Base-by-base conservation (phyloP, 2,113 vertebrate genomes). In the Sebastes schlegelii region DNA sequence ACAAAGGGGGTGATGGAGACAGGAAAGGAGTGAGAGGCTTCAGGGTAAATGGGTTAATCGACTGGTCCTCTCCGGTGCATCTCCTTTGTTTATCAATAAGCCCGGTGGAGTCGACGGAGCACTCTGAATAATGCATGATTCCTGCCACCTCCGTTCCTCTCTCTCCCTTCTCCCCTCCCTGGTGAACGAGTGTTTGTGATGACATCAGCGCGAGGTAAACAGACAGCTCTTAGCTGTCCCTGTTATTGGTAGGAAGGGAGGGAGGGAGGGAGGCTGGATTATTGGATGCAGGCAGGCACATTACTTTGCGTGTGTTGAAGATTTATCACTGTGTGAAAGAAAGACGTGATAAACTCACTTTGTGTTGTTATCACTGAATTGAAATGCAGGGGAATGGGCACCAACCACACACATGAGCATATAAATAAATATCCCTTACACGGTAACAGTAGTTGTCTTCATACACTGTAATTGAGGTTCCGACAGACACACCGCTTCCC, bases 81-180 rank as follows among this genome's bases (percentile, higher is more conserved):
- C 95, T 95, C 95, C 95, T 97, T 96, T 97, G 95, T 97, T 95
- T 97, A 96, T 97, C 96, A 96, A 96, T 96, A 96, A 92, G 85
- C 93, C 95, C 91, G 89, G 94, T 93, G 95, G 92, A 96, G 95
- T 92, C 84, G 88, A 94, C 94, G 95, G 94, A 89, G 93, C 91
- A 80, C 89, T 94, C 72, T 97, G 97, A 97, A 97, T 97, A 96
- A 97, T 97, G 96, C 96, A 97, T 97, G 92, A 88, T 8, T 80
- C 84, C 82, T 83, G 71, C 82, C 79, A 76, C 80, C 81, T 58
- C 84, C 77, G 82, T 43, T 55, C 74, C 68, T n/a, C 80, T 82
- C 90, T 89, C 66, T 49, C 68, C 64, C 62, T 6, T 48, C 90
- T 93, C 12, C 93, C 94, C 93, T n/a, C 93, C 95, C 94, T 92